Evolutionary conservation across 2,113 vertebrate genomes (phyloP).

Genomic region (Corythornis vintsioides): DNA sequence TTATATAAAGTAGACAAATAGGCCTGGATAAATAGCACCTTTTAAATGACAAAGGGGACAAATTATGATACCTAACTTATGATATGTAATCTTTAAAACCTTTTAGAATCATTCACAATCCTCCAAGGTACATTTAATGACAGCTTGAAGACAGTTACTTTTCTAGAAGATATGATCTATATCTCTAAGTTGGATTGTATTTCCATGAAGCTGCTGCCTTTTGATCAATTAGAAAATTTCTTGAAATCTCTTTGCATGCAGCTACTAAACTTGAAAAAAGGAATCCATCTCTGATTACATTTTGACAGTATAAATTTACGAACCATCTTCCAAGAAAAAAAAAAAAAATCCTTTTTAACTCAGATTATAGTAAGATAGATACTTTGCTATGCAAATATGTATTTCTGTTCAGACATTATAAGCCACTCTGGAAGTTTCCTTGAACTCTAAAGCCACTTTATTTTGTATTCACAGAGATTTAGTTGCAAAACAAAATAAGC

Average conservation of each 20-base stretch:
- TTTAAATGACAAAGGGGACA: background rate
- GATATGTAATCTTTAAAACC: slow-evolving; percentile 42
- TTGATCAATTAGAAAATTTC: background rate
- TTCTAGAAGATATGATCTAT: background rate
- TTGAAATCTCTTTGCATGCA: slow-evolving; percentile 1
- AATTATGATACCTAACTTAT: background rate
- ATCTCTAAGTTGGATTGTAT: background rate
- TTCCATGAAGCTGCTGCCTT: background rate
- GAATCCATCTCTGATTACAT: background rate
- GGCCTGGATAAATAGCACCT: slow-evolving; percentile 20
- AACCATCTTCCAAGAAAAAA: background rate
- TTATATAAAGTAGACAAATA: slow-evolving; percentile 5
- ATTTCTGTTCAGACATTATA: background rate
- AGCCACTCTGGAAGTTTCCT: background rate
- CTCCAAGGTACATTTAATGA: slow-evolving; percentile 9
- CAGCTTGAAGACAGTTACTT: slow-evolving; percentile 20
- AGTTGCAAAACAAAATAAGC: slow-evolving; percentile 35
- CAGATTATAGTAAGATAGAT: slow-evolving; percentile 15
- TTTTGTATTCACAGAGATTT: slow-evolving; percentile 16
- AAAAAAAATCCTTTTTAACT: background rate
- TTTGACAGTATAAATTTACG: slow-evolving; percentile 6
- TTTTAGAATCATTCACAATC: slow-evolving; percentile 14
- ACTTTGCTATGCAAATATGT: slow-evolving; percentile 42
- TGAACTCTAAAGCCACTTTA: slow-evolving; percentile 25
- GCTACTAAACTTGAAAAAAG: background rate